These are phyloP conservation scores for Ormyrus pomaceus DNA, from an alignment of 2,888 invertebrate species.

Conservation along the genomic window DNA sequence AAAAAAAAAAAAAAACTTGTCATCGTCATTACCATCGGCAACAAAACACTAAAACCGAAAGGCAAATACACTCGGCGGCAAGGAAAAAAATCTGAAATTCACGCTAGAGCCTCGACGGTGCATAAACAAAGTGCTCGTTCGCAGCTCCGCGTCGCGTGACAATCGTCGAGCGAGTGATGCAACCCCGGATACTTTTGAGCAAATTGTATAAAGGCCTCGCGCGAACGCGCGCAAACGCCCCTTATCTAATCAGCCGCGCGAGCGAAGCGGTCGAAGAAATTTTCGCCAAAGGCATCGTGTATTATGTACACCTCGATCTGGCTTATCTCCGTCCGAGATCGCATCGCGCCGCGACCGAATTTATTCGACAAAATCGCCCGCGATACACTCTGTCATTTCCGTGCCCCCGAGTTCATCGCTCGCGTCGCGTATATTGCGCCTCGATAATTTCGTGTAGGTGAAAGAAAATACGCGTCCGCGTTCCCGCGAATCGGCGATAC, in stretches of 20 bases:
- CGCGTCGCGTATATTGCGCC: slow-evolving; percentile 16
- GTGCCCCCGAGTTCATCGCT: slow-evolving; percentile 34
- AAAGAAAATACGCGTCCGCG: background rate
- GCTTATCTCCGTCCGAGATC: background rate
- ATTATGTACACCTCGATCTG: background rate
- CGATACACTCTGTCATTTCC: slow-evolving; percentile 18
- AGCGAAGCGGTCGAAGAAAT: slow-evolving; percentile 7
- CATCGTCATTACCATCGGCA: background rate
- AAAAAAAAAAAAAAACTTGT: background rate
- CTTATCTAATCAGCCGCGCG: slow-evolving; percentile 42
- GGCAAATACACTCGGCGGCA: too few relatives aligned
- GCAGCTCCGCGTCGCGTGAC: background rate
- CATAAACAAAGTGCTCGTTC: too few relatives aligned
- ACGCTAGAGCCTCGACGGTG: too few relatives aligned
- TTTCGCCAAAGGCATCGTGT: slow-evolving; percentile 1
- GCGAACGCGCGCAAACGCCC: background rate
- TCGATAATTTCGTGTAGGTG: background rate
- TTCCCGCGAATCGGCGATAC: background rate
- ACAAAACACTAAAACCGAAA: too few relatives aligned
- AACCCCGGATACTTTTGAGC: slow-evolving; percentile 6
- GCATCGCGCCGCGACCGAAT: background rate
- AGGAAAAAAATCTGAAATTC: too few relatives aligned
- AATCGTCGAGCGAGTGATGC: slow-evolving; percentile 4
- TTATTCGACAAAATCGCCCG: slow-evolving; percentile 13
- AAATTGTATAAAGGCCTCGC: background rate